phyloP scores from a whole-genome alignment of 2,888 invertebrate genomes.

The Rhagonycha lutea region DNA sequence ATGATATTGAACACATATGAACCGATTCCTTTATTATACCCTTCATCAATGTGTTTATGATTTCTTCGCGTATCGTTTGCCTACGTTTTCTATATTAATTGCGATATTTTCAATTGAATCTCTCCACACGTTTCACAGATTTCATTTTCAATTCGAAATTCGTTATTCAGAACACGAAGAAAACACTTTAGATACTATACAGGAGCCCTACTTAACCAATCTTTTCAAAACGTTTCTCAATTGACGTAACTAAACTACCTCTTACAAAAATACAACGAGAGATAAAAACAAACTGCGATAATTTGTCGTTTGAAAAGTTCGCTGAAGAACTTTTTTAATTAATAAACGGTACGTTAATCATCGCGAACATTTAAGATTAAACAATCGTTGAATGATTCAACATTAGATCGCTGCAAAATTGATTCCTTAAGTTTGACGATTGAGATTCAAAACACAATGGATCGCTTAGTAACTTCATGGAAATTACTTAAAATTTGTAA shows the following conservation, averaged over 20 bases:
- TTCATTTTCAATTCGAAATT: slow-evolving; percentile 46
- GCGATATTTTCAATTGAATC: slow-evolving; percentile 45
- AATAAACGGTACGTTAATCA: not conserved
- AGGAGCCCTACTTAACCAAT: slow-evolving; percentile 5
- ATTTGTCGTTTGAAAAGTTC: not conserved
- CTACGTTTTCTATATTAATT: slow-evolving; percentile 32
- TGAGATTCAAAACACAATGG: not conserved
- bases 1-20: slow-evolving; percentile 12
- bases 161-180: slow-evolving; percentile 44
- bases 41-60: slow-evolving; percentile 16
- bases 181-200: slow-evolving; percentile 11
- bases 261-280: not conserved
- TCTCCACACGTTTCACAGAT: slow-evolving; percentile 46
- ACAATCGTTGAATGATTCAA: not conserved
- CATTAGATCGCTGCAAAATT: not conserved
- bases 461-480: not conserved
- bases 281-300: not conserved
- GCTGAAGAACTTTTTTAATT: not conserved
- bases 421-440: not conserved
- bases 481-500: not conserved
- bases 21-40: slow-evolving; percentile 13
- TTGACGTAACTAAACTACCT: slow-evolving; percentile 3
- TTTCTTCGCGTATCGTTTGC: slow-evolving; percentile 18
- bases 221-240: slow-evolving; percentile 7
- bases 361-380: not conserved